These are phyloP conservation scores for Tetramorium alpestre DNA, from an alignment of 1,140 invertebrate species.

Conservation along the genomic window DNA sequence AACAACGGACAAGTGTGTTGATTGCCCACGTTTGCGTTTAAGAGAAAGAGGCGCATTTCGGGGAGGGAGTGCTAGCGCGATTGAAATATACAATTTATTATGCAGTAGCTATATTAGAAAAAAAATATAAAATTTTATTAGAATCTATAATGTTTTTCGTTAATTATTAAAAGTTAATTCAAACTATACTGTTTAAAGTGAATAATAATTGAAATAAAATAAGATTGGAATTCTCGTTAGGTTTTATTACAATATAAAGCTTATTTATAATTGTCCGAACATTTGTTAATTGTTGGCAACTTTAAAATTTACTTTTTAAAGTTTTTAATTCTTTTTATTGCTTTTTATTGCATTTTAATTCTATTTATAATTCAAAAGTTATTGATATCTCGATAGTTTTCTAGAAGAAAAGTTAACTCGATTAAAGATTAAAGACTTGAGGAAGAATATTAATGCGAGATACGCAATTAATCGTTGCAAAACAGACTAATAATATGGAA, in stretches of 20 bases:
- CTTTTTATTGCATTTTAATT: too few species aligned
- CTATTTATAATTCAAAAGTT: neutral
- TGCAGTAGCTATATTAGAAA: neutral
- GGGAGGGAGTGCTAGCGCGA: slow-evolving; percentile 53
- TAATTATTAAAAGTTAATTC: neutral
- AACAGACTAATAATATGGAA: neutral
- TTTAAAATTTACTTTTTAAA: neutral
- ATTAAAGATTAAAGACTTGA: neutral
- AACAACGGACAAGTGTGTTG: slow-evolving; percentile 69
- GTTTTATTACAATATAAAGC: neutral
- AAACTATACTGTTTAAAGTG: neutral
- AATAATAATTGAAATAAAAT: neutral
- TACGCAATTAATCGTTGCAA: neutral
- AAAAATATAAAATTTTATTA: neutral
- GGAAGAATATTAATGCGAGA: neutral
- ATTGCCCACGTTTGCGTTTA: slow-evolving; percentile 50
- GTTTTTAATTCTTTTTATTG: neutral
- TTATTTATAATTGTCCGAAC: neutral
- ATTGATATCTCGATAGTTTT: neutral
- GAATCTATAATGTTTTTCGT: neutral
- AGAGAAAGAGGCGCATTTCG: slow-evolving; percentile 59
- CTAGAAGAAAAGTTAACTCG: neutral
- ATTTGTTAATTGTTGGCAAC: neutral
- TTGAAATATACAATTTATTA: neutral
- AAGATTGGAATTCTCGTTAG: neutral